These are phyloP conservation scores for Eristalis tenax DNA, from an alignment of 2,888 invertebrate species.

Conservation along the genomic window DNA sequence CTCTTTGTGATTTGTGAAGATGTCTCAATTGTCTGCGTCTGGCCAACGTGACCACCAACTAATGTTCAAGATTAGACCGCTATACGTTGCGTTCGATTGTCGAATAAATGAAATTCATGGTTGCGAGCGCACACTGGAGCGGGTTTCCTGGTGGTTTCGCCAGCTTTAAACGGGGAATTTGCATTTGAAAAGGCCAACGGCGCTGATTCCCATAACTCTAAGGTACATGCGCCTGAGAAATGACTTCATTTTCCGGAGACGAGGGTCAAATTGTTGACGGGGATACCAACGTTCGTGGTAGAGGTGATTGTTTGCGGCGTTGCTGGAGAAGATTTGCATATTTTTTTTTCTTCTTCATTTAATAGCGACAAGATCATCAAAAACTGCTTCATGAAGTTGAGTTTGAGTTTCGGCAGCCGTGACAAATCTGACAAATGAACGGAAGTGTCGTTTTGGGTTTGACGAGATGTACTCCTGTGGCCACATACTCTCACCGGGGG, in stretches of 20 bases:
- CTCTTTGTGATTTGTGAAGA: conserved; percentile 57
- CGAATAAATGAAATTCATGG: neutral
- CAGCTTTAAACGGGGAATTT: conserved; percentile 29
- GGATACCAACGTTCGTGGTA: conserved; percentile 15
- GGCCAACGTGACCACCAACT: conserved; percentile 66
- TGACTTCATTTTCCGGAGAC: conserved; percentile 36
- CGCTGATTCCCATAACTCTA: conserved; percentile 67
- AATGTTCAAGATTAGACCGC: conserved; percentile 63
- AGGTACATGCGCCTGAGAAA: conserved; percentile 30
- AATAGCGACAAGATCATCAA: conserved; percentile 51
- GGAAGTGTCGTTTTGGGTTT: conserved; percentile 50
- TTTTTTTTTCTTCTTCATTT: conserved; percentile 1
- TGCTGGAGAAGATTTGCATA: conserved; percentile 49
- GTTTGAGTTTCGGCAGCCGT: conserved; percentile 8
- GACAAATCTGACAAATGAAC: conserved; percentile 58
- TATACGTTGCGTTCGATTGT: neutral
- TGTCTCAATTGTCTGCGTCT: conserved; percentile 56
- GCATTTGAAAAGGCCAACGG: conserved; percentile 56
- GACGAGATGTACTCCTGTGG: conserved; percentile 51
- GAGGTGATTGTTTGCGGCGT: conserved; percentile 41
- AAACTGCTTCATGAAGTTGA: conserved; percentile 25
- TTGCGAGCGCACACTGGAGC: neutral
- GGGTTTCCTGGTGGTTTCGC: conserved; percentile 18
- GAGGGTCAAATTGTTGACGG: conserved; percentile 44
- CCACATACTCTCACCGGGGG: conserved; percentile 47